Evolutionary conservation across 2,113 vertebrate genomes (phyloP).

Genomic region (Chaetodon trifascialis): DNA sequence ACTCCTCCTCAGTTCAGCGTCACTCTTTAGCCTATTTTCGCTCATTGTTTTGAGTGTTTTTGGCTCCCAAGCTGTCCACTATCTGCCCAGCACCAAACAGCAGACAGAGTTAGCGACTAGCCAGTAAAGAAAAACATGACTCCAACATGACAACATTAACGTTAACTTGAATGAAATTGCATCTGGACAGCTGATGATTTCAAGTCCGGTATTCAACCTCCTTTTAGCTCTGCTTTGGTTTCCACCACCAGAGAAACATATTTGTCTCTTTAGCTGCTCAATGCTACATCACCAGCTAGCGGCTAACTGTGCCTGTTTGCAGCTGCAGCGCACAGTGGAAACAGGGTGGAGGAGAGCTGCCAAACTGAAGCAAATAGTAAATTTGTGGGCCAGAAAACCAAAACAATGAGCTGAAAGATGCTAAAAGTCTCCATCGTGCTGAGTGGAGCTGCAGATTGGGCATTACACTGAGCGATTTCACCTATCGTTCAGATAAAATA

Average conservation of each 20-base stretch:
- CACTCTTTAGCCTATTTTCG: no score
- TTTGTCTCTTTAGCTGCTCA: not conserved
- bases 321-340: not conserved
- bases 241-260: not conserved
- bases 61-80: no score
- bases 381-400: not conserved
- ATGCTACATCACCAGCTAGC: not conserved
- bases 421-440: no score
- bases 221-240: not conserved
- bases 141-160: not conserved
- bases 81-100: no score
- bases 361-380: not conserved
- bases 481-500: not conserved
- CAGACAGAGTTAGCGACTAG: no score
- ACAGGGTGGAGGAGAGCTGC: not conserved
- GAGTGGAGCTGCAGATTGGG: no score
- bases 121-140: not conserved
- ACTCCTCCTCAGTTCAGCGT: no score
- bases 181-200: not conserved
- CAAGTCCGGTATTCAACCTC: not conserved
- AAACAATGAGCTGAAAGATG: not conserved
- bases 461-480: not conserved
- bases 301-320: not conserved
- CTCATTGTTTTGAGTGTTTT: no score
- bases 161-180: not conserved